Evolutionary conservation across 2,113 vertebrate genomes (phyloP), one percentile per base, ranked within the genome.

Genomic region (Turdus rufiventris): DNA sequence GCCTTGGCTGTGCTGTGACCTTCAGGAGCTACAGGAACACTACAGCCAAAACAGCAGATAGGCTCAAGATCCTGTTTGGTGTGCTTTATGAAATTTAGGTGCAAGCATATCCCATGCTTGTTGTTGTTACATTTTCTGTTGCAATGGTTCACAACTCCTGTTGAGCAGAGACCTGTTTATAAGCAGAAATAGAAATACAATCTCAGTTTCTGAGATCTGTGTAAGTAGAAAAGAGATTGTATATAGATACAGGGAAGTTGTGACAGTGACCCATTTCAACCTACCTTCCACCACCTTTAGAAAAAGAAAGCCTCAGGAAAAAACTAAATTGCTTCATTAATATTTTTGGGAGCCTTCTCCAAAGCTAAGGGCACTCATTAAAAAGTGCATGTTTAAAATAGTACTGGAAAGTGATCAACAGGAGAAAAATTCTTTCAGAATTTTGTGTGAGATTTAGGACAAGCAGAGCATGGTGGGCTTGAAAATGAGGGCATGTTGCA

Each of bases 281-380:
- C 38, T 73, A 4, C 56, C 29, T 92, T 96, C 57, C 34, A 78
- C 51, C 1, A 3, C 33, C 42, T 85, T 83, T 47, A 42, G 33
- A 18, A 83, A 45, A 88, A 77, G 36, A 65, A 92, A 53, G 16
- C 25, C 18, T 47, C 4, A 33, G 25, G 51, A 50, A 51, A 61
- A 88, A 62, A 16, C 0, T 0, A 80, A 80, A 38, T 42, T 18
- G 8, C 8, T 80, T 89, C 57, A 31, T 68, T 4, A 0, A 1
- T 71, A 34, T 11, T 71, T 76, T 14, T 28, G 56, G 29, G 12
- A 86, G 18, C 79, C 63, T 68, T 18, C 72, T 90, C 21, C 63
- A 91, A 61, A 89, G 47, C 48, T 80, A 38, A 79, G 77, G 38
- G 51, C 34, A 53, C 20, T n/a, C 17, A 5, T 75, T 42, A 38